phyloP scores from a whole-genome alignment of 2,888 invertebrate genomes.

The Neocrepidodera transversa region DNA sequence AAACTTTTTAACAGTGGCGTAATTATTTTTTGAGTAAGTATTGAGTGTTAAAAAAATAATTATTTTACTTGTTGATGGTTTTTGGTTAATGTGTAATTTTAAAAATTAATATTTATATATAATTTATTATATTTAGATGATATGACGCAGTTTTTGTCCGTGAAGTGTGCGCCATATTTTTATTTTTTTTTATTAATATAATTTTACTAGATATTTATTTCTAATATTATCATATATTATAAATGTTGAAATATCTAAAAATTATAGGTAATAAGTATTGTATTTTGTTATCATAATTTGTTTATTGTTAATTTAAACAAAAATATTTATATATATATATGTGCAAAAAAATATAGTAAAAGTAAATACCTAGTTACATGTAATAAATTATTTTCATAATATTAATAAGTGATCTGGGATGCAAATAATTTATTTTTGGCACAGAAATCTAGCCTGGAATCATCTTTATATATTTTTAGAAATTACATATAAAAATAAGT shows the following conservation, averaged over 20 bases:
- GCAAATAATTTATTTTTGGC: background rate
- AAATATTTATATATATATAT: too few species aligned
- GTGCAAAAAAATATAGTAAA: too few species aligned
- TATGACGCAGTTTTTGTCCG: constrained; percentile 23
- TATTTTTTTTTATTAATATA: too few species aligned
- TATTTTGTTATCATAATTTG: too few species aligned
- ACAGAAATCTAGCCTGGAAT: background rate
- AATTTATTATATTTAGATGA: constrained; percentile 11
- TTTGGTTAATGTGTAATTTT: constrained; percentile 9
- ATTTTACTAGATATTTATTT: too few species aligned
- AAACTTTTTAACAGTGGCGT: constrained; percentile 53
- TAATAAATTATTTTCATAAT: too few species aligned
- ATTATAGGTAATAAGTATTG: too few species aligned
- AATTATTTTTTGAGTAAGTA: constrained; percentile 52
- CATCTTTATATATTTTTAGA: background rate
- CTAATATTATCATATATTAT: too few species aligned
- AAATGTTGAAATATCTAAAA: too few species aligned
- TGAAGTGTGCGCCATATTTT: constrained; percentile 24
- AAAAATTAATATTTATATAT: background rate
- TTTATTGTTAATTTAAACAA: too few species aligned
- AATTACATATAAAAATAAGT: background rate
- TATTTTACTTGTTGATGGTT: constrained; percentile 3
- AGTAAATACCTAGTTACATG: too few species aligned
- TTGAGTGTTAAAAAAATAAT: constrained; percentile 21
- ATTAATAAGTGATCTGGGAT: too few species aligned